Evolutionary conservation across 2,888 invertebrate genomes (phyloP).

Genomic region (Sinopyrophorus schimmeli): DNA sequence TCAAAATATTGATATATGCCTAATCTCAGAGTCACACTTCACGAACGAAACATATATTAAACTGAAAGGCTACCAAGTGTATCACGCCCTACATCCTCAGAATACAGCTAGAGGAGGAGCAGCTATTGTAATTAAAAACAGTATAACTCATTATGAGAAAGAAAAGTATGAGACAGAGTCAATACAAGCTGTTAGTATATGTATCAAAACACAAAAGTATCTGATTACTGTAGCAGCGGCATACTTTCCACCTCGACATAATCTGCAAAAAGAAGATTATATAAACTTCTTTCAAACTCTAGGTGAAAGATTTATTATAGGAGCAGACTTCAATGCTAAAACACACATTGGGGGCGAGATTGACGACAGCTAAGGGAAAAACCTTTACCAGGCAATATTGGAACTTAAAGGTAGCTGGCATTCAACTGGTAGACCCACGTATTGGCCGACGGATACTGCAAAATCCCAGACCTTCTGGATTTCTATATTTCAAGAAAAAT

Average conservation of each 20-base stretch:
- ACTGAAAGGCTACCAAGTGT: conserved; percentile 6
- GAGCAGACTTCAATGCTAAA: conserved; percentile 5
- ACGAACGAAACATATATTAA: conserved; percentile 9
- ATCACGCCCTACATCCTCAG: conserved; percentile 8
- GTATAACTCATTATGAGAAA: conserved; percentile 10
- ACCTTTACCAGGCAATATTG: conserved; percentile 4
- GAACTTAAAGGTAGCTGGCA: conserved; percentile 6
- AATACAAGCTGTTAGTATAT: conserved; percentile 1
- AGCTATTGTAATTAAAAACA: conserved; percentile 4
- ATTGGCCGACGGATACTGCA: conserved; percentile 12
- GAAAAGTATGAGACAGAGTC: neutral
- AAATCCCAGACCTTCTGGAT: conserved; percentile 15
- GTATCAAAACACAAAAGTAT: conserved; percentile 8
- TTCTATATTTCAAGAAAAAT: conserved; percentile 15
- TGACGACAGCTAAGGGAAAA: conserved; percentile 1
- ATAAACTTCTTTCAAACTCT: conserved; percentile 8
- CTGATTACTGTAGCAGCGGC: neutral
- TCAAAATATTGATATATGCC: conserved; percentile 6
- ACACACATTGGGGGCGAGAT: neutral
- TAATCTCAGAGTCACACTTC: neutral
- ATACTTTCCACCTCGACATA: conserved; percentile 6
- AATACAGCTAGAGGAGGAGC: conserved; percentile 8
- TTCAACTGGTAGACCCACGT: conserved; percentile 10
- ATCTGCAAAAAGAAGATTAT: conserved; percentile 8
- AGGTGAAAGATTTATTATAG: conserved; percentile 9